Base-by-base conservation (phyloP, 2,888 invertebrate species). In the Heliconius aoede region DNA sequence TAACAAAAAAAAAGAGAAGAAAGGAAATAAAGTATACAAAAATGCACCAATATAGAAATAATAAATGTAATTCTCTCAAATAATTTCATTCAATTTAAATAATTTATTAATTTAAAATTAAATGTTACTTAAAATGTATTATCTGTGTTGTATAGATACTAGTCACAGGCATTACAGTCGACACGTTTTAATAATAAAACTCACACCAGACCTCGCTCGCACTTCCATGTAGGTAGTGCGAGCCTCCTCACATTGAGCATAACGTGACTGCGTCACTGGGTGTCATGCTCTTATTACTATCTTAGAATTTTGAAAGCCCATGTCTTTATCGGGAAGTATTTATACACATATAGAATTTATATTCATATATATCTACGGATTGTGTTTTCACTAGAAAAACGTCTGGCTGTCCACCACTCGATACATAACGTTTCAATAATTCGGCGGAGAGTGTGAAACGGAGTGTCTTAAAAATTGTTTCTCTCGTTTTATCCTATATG, bases 161-260 rank as follows among this genome's bases (percentile, higher is more conserved):
- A 15, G 32, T 55, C 30, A 32, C n/a, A 32, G 55, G 30, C 32
- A 30, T 13, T n/a, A 32, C 60, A 60, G 60, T 60, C 26, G 7
- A 26, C 55, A 51, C 55, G 69, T 55, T 69, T 32, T n/a, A 69
- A 51, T 69, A 69, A 69, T 69, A 32, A 69, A 69, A 69, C 32
- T 69, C 30, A 69, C 69, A 32, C 30, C 30, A 32, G 55, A n/a
- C 55, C 55, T 55, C 15, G 30, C 18, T 30, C 13, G 15, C 21
- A 69, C 30, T 51, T 55, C n/a, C 30, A n/a, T n/a, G n/a, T n/a
- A n/a, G n/a, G n/a, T n/a, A n/a, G n/a, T n/a, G n/a, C n/a, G n/a
- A n/a, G n/a, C 55, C 69, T 69, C 26, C 21, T 69, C 69, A 69
- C 30, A 69, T 69, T 69, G 30, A 30, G 30, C 1, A 55, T 30